Conservation (phyloP, 2,113 vertebrate genomes). For the Ctenomys sociabilis region DNA sequence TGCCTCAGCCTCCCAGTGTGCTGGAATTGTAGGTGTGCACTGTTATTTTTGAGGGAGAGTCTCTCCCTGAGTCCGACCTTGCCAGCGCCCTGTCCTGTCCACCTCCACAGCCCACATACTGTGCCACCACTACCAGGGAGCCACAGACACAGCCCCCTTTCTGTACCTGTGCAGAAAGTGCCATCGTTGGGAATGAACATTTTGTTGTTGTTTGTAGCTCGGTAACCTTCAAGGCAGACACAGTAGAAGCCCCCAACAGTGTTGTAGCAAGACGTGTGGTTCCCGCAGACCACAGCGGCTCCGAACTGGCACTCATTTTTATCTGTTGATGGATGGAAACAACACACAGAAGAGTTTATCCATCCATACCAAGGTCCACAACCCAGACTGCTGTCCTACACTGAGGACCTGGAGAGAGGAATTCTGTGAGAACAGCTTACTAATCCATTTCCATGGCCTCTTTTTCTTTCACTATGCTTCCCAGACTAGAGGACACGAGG, state of each 20-base stretch:
- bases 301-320: constrained; percentile 96
- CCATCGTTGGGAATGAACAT: constrained; percentile 97
- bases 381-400: background rate
- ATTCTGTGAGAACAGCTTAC: background rate
- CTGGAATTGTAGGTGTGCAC: background rate
- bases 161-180: constrained; percentile 92
- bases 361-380: accelerated
- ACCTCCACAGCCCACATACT: background rate
- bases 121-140: accelerated
- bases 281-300: constrained; percentile 92
- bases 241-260: constrained; percentile 96
- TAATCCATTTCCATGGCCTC: background rate
- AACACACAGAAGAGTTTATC: background rate
- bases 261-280: constrained; percentile 93
- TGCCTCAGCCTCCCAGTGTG: background rate
- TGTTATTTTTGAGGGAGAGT: background rate
- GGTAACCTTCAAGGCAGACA: constrained; percentile 92
- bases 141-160: accelerated
- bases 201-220: constrained; percentile 91
- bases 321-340: constrained; percentile 87
- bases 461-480: background rate
- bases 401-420: accelerated
- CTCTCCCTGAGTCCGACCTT: background rate
- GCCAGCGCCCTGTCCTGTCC: background rate
- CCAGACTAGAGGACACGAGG: accelerated